Evolutionary conservation across 1,140 invertebrate genomes (phyloP).

Genomic region (Lordiphosa clarofinis): DNA sequence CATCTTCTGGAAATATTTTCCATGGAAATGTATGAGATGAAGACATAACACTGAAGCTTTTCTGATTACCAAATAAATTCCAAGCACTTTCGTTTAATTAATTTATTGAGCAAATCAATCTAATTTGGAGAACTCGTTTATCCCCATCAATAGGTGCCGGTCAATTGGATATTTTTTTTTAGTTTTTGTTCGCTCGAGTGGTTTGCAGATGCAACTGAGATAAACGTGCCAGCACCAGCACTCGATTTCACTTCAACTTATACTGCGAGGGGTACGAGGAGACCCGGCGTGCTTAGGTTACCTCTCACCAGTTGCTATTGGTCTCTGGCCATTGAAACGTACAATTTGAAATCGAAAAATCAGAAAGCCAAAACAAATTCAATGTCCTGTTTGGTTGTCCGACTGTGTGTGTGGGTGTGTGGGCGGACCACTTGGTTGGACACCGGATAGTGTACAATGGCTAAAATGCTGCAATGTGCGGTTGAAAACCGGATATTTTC

Average conservation of each 20-base stretch:
- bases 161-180: conserved; percentile 39
- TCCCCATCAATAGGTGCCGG: conserved; percentile 22
- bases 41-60: conserved; percentile 1
- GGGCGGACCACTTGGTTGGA: conserved; percentile 43
- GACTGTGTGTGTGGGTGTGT: conserved; percentile 10
- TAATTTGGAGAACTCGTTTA: conserved; percentile 5
- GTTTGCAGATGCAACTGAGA: conserved; percentile 43
- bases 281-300: conserved; percentile 2
- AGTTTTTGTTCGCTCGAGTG: conserved; percentile 10
- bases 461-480: conserved; percentile 64
- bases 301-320: conserved; percentile 13
- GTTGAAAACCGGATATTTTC: conserved; percentile 64
- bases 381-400: conserved; percentile 68
- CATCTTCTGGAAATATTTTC: not conserved
- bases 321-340: conserved; percentile 57
- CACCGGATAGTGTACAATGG: conserved; percentile 48
- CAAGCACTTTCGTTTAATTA: conserved; percentile 56
- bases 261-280: conserved; percentile 13
- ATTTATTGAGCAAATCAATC: conserved; percentile 57
- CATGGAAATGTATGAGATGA: not conserved
- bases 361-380: conserved; percentile 75
- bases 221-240: conserved; percentile 45
- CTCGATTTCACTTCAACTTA: conserved; percentile 46
- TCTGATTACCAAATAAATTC: conserved; percentile 31
- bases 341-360: conserved; percentile 75